Base-by-base conservation (phyloP, 2,888 invertebrate species). In the Caradrina clavipalpis region DNA sequence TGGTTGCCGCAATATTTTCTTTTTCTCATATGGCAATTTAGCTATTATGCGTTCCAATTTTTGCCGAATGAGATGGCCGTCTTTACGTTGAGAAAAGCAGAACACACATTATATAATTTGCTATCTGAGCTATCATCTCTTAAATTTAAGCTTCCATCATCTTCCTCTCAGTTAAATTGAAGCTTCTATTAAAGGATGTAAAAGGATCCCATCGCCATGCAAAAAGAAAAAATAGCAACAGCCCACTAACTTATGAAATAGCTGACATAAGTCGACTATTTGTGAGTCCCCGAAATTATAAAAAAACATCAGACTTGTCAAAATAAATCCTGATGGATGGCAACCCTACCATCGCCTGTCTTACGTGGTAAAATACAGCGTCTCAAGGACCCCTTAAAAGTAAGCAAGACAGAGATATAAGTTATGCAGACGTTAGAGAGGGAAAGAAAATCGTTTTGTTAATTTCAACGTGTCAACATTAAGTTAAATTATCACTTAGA, bases 321-420 rank as follows among this genome's bases (percentile, higher is more conserved):
- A 17, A 58, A 22, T 0, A 65, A 80, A 72, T 59, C 54, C 47
- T 68, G 21, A 78, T 45, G 21, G 15, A 69, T 72, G 72, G 15
- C 78, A 79, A 54, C 81, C 80, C 80, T 80, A 70, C 51, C n/a
- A 5, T 8, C 10, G 54, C 13, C 64, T 60, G 55, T 63, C 79
- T 62, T 78, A 60, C 73, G 76, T 76, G 76, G 76, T 76, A 58
- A 76, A 76, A 81, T 73, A 76, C 66, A 67, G 62, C 76, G 73
- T 81, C 76, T 81, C 71, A 71, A 81, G 79, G 50, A 65, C 64
- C 73, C 64, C 66, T 79, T 76, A 50, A 57, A 68, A 76, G 31
- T 26, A 62, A 66, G 59, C 19, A 62, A 76, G 82, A 76, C 50
- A 1, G 58, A 61, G 26, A 64, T 73, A 69, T 13, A 64, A 59